phyloP scores from a whole-genome alignment of 2,113 vertebrate genomes.

The Sorex fumeus region DNA sequence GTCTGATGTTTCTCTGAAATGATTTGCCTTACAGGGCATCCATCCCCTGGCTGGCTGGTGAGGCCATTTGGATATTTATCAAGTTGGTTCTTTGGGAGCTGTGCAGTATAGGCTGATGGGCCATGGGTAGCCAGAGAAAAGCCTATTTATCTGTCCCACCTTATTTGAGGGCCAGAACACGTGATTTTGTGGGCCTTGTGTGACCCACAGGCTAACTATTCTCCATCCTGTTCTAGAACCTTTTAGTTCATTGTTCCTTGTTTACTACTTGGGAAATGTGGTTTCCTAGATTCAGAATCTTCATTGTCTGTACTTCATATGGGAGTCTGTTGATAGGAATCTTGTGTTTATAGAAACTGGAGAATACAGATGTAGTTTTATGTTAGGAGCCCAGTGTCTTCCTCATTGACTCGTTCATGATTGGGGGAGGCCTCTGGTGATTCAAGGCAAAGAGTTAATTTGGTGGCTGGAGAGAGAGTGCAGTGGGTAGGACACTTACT shows the following conservation, averaged over 20 bases:
- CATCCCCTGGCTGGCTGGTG: neutral
- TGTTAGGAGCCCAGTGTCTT: neutral
- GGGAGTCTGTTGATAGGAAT: conserved; percentile 5
- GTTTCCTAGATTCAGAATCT: conserved; percentile 34
- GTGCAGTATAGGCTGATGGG: too few relatives aligned
- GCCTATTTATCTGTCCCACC: too few relatives aligned
- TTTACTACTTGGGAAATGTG: conserved; percentile 22
- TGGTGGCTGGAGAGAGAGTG: too few relatives aligned
- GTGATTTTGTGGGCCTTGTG: too few relatives aligned
- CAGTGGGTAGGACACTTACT: too few relatives aligned
- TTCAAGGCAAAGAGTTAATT: conserved; percentile 42
- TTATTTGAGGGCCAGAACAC: too few relatives aligned
- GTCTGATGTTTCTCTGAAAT: conserved; percentile 14
- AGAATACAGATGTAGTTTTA: conserved; percentile 33
- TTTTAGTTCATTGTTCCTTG: conserved; percentile 24
- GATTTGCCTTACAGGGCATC: conserved; percentile 16
- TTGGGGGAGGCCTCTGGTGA: neutral
- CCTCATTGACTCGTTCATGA: conserved; percentile 5
- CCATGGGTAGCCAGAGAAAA: too few relatives aligned
- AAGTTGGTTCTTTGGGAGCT: too few relatives aligned
- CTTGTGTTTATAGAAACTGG: conserved; percentile 52
- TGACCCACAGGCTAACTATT: too few relatives aligned
- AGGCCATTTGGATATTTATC: too few relatives aligned
- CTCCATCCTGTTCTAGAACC: neutral
- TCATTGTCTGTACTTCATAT: neutral